Evolutionary conservation across 2,113 vertebrate species (phyloP).

Genomic region (Syngnathoides biaculeatus): DNA sequence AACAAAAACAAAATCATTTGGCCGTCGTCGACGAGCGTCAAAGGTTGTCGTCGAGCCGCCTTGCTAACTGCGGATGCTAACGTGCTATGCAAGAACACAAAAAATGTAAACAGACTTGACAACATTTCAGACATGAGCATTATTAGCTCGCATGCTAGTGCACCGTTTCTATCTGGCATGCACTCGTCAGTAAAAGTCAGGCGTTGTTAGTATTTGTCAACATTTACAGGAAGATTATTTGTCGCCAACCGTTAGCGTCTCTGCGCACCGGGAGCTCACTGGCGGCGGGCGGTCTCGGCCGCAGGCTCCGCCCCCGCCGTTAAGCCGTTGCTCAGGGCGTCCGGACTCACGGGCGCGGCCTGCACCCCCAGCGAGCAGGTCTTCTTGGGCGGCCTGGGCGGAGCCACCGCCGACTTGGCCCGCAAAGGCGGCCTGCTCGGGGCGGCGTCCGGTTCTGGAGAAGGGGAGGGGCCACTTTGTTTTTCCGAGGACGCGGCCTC

Average conservation of each 20-base stretch:
- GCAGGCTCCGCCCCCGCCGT: slow-evolving; percentile 47
- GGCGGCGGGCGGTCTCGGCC: slow-evolving; percentile 56
- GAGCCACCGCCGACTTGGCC: slow-evolving; percentile 50
- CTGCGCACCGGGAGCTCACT: slow-evolving; percentile 43
- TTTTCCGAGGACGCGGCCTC: slow-evolving; percentile 24
- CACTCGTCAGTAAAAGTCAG: neutral
- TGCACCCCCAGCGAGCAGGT: slow-evolving; percentile 54
- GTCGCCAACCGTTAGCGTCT: neutral
- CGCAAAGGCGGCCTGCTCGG: slow-evolving; percentile 66
- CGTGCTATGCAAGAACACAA: neutral
- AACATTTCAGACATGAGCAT: neutral
- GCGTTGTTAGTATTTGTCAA: neutral
- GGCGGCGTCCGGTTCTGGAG: slow-evolving; percentile 15
- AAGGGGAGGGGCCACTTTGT: slow-evolving; percentile 22
- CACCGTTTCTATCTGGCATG: neutral
- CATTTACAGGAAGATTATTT: neutral
- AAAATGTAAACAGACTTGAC: neutral
- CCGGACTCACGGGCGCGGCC: slow-evolving; percentile 52
- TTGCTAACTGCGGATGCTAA: neutral
- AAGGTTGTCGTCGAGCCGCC: neutral
- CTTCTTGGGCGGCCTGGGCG: slow-evolving; percentile 61
- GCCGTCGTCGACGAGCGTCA: too few species aligned
- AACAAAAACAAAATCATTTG: neutral
- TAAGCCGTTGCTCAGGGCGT: slow-evolving; percentile 71
- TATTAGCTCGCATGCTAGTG: neutral